These are phyloP conservation scores for Monopterus albus DNA, from an alignment of 2,113 vertebrate species.

Conservation along the genomic window DNA sequence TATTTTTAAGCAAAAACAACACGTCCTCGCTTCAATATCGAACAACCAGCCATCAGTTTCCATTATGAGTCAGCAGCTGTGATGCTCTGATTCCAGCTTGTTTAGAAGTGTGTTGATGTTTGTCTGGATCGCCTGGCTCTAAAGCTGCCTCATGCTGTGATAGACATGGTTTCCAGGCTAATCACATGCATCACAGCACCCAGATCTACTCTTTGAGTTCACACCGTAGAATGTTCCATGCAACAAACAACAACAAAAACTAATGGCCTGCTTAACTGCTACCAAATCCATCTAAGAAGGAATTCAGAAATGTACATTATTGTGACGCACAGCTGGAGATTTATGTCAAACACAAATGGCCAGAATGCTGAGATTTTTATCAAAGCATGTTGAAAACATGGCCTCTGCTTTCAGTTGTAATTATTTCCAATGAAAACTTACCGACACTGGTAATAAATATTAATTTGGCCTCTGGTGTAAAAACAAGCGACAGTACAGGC, in stretches of 20 bases:
- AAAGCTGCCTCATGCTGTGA: slow-evolving; percentile 32
- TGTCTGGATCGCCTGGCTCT: slow-evolving; percentile 29
- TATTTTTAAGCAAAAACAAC: background rate
- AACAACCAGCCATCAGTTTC: background rate
- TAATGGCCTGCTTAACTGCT: slow-evolving; percentile 28
- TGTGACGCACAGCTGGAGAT: slow-evolving; percentile 26
- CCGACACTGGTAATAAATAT: slow-evolving; percentile 4
- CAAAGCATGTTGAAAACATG: background rate
- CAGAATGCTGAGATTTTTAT: background rate
- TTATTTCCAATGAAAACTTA: background rate
- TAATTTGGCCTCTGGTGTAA: slow-evolving; percentile 8
- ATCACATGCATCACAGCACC: slow-evolving; percentile 53
- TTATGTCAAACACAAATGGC: slow-evolving; percentile 10
- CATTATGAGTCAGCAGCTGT: background rate
- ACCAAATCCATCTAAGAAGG: slow-evolving; percentile 13
- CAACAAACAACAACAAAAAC: slow-evolving; percentile 2
- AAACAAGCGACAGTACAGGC: slow-evolving; percentile 3
- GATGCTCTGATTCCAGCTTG: slow-evolving; percentile 2
- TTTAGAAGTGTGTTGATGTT: slow-evolving; percentile 13
- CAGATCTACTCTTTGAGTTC: background rate
- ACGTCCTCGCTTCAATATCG: background rate
- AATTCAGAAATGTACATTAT: slow-evolving; percentile 5
- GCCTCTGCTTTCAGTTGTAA: background rate
- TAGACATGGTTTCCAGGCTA: slow-evolving; percentile 43
- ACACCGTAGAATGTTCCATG: background rate